These are phyloP conservation scores for Vipera latastei DNA, from an alignment of 2,797 vertebrate genomes.

Conservation along the genomic window DNA sequence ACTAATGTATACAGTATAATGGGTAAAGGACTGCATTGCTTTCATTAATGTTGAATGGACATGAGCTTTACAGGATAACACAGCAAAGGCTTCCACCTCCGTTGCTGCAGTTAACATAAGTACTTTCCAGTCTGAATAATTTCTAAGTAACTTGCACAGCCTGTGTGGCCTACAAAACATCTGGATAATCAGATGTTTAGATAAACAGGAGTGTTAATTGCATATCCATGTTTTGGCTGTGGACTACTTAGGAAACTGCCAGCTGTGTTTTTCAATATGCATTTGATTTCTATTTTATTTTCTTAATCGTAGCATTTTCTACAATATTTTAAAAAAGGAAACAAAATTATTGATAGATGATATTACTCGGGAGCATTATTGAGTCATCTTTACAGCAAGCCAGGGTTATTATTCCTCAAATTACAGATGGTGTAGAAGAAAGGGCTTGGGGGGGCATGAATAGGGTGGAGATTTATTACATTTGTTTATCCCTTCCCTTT, in stretches of 20 bases:
- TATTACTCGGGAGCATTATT: background rate
- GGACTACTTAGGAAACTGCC: background rate
- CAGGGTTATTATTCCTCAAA: background rate
- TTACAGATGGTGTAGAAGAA: background rate
- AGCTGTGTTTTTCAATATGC: slow-evolving; percentile 8
- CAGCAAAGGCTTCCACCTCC: slow-evolving; percentile 63
- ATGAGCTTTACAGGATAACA: slow-evolving; percentile 60
- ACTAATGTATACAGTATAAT: slow-evolving; percentile 71
- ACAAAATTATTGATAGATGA: background rate
- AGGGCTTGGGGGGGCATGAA: background rate
- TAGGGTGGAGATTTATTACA: background rate
- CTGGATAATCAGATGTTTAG: slow-evolving; percentile 22
- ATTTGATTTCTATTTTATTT: background rate
- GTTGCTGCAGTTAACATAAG: slow-evolving; percentile 51
- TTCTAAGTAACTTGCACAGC: slow-evolving; percentile 59
- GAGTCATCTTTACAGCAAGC: background rate
- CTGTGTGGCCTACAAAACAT: slow-evolving; percentile 50
- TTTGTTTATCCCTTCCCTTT: background rate
- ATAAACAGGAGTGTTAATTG: background rate
- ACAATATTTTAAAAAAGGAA: background rate
- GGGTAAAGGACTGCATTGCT: slow-evolving; percentile 68
- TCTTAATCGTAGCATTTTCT: background rate
- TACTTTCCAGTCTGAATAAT: slow-evolving; percentile 65
- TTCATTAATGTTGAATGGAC: slow-evolving; percentile 63
- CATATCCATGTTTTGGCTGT: slow-evolving; percentile 2